Evolutionary conservation across 1,140 invertebrate species (phyloP).

Genomic region (Leguminivora glycinivorella): DNA sequence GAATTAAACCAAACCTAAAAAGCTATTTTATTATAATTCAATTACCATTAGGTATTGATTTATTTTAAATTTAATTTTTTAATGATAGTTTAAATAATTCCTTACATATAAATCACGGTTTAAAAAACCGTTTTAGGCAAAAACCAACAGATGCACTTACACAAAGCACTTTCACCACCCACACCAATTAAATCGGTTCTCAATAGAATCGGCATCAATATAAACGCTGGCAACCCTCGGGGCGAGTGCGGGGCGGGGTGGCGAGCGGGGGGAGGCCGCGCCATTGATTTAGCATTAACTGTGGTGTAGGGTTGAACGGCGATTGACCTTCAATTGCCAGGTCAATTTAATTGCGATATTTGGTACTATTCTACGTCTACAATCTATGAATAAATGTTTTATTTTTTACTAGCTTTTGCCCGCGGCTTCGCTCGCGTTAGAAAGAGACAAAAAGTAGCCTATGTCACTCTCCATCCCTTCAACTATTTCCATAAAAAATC

Average conservation of each 20-base stretch:
- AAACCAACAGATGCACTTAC: constrained; percentile 14
- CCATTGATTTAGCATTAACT: constrained; percentile 12
- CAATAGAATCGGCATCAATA: not conserved
- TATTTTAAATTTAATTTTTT: not conserved
- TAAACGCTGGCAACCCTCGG: not conserved
- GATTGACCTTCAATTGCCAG: constrained; percentile 20
- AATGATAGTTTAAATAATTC: not conserved
- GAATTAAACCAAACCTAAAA: too few species aligned
- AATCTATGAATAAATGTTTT: too few species aligned
- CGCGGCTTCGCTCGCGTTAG: too few species aligned
- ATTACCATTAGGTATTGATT: not conserved
- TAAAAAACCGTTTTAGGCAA: not conserved
- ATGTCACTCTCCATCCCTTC: too few species aligned
- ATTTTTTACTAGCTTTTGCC: not conserved
- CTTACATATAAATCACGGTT: not conserved
- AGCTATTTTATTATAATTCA: not conserved
- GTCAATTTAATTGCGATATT: not conserved
- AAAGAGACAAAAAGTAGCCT: too few species aligned
- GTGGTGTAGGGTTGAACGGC: constrained; percentile 13
- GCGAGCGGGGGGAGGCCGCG: not conserved
- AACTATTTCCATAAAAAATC: too few species aligned
- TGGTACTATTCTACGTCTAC: too few species aligned
- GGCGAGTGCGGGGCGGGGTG: not conserved
- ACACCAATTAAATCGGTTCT: constrained; percentile 19
- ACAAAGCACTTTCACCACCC: constrained; percentile 14